phyloP scores from a whole-genome alignment of 2,113 vertebrate species.

The Triplophysa siluroides region DNA sequence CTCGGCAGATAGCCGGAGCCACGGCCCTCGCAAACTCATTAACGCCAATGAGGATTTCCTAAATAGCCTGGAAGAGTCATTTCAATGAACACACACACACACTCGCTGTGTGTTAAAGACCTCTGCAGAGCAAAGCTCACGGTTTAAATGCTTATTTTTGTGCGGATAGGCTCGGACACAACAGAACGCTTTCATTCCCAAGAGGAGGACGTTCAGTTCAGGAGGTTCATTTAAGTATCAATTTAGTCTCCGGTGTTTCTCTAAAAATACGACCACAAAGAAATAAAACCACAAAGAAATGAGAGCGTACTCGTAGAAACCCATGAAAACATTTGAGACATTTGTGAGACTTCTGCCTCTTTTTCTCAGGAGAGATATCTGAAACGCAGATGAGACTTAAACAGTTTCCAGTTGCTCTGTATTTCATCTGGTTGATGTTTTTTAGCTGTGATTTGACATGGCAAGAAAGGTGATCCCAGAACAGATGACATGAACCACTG shows the following conservation, averaged over 20 bases:
- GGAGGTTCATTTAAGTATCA: too few species aligned
- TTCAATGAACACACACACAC: constrained; percentile 30
- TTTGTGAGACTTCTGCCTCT: too few species aligned
- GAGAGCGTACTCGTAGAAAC: too few species aligned
- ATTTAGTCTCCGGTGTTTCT: neutral
- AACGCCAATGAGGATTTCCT: constrained; percentile 56
- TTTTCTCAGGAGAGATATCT: too few species aligned
- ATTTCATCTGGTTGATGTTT: neutral
- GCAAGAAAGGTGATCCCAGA: constrained; percentile 8
- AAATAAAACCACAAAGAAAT: too few species aligned
- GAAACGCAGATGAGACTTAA: too few species aligned
- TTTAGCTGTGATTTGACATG: neutral
- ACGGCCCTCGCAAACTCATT: constrained; percentile 36
- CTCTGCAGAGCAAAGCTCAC: constrained; percentile 23
- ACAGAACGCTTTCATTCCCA: neutral
- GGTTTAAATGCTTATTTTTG: constrained; percentile 8
- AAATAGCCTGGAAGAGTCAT: constrained; percentile 36
- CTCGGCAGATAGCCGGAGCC: constrained; percentile 38
- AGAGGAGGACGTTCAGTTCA: too few species aligned
- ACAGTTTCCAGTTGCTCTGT: too few species aligned
- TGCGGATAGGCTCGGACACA: neutral
- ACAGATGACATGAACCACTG: constrained; percentile 45
- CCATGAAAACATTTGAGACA: too few species aligned
- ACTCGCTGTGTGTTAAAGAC: constrained; percentile 26
- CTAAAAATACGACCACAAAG: too few species aligned